Base-by-base conservation (phyloP, 2,888 invertebrate genomes). In the Shargacucullia verbasci region DNA sequence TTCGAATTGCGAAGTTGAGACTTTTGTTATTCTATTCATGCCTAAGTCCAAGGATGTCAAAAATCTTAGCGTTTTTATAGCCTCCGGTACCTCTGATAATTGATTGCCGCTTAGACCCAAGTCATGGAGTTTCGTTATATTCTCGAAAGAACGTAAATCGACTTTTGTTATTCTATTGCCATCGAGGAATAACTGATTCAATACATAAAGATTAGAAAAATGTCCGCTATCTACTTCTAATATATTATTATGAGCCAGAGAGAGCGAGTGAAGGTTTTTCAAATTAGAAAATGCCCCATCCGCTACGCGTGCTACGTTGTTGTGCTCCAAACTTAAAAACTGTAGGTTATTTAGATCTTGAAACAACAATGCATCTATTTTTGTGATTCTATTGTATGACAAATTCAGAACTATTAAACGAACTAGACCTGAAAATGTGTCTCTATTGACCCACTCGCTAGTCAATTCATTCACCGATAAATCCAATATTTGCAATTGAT, bases 11-110 rank as follows among this genome's bases (percentile, higher is more conserved):
- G 95, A 94, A 81, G 96, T 96, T 57, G 95, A 95, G 55, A 98
- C 95, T 70, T 94, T 94, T 69, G 96, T 95, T 81, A 98, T 96
- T 81, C 95, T 95, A 90, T 98, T 98, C 91, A 97, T 97, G 44
- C 97, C 97, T 76, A 98, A 94, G 90, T 98, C 97, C 60, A 98
- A 92, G 27, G 96, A 96, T 82, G 96, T 96, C 78, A 98, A 91
- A 79, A 96, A 95, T 72, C 95, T 91, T 65, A 97, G 92, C 73
- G 95, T 95, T 74, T 95, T 95, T 64, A 97, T 95, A 38, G 97
- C 97, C 78, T 94, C 95, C 60, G 97, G 97, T 56, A 96, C 95
- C 73, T 95, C 95, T 35, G 95, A 95, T 76, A 98, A 91, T 79
- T 95, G 91, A 90, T 98, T 98, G 60, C 96, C 96, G 79, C 96